These are phyloP conservation scores for Acromyrmex echinatior DNA, from an alignment of 1,140 invertebrate genomes.

Conservation along the genomic window DNA sequence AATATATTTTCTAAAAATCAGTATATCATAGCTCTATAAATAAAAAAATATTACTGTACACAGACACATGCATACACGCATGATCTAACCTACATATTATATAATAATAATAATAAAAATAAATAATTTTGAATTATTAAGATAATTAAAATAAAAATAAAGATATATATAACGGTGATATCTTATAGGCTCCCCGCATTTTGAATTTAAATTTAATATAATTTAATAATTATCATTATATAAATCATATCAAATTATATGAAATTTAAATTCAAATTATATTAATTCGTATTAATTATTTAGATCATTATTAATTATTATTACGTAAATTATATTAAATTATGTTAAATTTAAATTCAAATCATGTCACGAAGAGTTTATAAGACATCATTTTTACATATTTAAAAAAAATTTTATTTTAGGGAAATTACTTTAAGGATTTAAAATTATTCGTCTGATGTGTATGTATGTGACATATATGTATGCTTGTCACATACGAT, in stretches of 20 bases:
- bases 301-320: neutral
- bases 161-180: too few relatives aligned
- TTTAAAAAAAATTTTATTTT: neutral
- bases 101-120: neutral
- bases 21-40: neutral
- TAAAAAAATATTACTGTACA: conserved; percentile 10
- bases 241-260: too few relatives aligned
- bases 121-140: too few relatives aligned
- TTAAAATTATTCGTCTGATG: neutral
- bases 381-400: neutral
- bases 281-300: neutral
- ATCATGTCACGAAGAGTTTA: neutral
- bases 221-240: too few relatives aligned
- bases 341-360: neutral
- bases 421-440: neutral
- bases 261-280: too few relatives aligned
- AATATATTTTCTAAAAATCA: neutral
- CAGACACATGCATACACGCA: too few relatives aligned
- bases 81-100: neutral
- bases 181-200: too few relatives aligned
- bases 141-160: too few relatives aligned
- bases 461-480: neutral
- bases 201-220: too few relatives aligned
- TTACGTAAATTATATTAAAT: neutral
- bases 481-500: neutral